Percentiles rank a stretch among this genome's conserved stretches.
phyloP scores from a whole-genome alignment of 2,797 vertebrate genomes.

The Pempheris klunzingeri region DNA sequence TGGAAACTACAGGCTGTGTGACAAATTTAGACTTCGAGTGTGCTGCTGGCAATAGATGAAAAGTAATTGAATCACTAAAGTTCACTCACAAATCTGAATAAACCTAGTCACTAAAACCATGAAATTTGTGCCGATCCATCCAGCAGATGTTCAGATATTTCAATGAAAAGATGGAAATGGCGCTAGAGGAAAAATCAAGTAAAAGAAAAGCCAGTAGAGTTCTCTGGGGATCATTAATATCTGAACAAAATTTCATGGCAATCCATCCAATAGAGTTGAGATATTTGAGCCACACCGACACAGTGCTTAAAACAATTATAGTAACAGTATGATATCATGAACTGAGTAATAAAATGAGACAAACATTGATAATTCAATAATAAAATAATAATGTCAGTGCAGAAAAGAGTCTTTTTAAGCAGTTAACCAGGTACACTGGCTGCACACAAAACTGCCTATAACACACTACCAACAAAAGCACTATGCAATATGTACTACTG shows the following conservation, averaged over 20 bases:
- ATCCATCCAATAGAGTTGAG: background rate
- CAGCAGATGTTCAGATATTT: background rate
- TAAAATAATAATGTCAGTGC: conserved; percentile 14
- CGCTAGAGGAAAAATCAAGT: too few relatives aligned
- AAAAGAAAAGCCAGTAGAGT: background rate
- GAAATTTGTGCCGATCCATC: background rate
- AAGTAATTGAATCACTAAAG: background rate
- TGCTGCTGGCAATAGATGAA: background rate
- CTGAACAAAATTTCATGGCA: background rate
- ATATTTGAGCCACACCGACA: background rate
- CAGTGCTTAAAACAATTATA: conserved; percentile 1
- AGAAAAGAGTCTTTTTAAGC: conserved; percentile 1
- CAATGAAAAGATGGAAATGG: too few relatives aligned
- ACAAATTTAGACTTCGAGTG: background rate
- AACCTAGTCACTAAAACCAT: background rate
- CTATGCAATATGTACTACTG: too few relatives aligned
- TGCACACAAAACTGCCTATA: too few relatives aligned
- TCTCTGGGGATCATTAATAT: background rate
- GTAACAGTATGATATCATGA: conserved; percentile 15
- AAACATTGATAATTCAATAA: conserved; percentile 20
- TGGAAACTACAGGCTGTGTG: background rate
- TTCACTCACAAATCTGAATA: background rate
- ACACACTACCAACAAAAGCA: too few relatives aligned
- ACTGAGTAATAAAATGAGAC: conserved; percentile 6
- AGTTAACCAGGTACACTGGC: too few relatives aligned